Evolutionary conservation across 2,113 vertebrate genomes (phyloP).

Genomic region (Pardalotus punctatus): DNA sequence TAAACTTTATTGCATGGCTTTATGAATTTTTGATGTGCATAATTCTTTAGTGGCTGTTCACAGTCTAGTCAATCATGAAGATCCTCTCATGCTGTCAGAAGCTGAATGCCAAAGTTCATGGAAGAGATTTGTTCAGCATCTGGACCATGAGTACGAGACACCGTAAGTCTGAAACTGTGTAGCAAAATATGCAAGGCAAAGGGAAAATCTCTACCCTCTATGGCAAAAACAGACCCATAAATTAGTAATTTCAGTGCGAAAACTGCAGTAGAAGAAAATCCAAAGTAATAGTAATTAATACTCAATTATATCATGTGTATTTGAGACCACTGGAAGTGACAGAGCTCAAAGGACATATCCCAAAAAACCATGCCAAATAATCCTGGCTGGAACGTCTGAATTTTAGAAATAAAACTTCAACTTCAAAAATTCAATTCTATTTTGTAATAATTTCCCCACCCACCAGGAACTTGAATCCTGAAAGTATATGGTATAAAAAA

Average conservation of each 20-base stretch:
- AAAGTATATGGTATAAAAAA: not conserved
- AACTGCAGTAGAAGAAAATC: not conserved
- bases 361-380: not conserved
- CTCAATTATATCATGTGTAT: not conserved
- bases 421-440: not conserved
- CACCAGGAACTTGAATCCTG: not conserved
- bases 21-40: not conserved
- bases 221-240: not conserved
- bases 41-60: not conserved
- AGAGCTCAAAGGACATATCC: not conserved
- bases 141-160: not conserved
- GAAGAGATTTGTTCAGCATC: not conserved
- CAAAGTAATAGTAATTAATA: not conserved
- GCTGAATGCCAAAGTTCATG: not conserved
- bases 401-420: not conserved
- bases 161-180: not conserved
- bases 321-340: not conserved
- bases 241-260: not conserved
- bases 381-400: not conserved
- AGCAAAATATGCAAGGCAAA: not conserved
- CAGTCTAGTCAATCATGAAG: not conserved
- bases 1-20: conserved; percentile 5
- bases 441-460: not conserved
- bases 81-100: not conserved
- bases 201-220: not conserved